Conservation (phyloP, 2,888 invertebrate species). For the Eurois occulta region DNA sequence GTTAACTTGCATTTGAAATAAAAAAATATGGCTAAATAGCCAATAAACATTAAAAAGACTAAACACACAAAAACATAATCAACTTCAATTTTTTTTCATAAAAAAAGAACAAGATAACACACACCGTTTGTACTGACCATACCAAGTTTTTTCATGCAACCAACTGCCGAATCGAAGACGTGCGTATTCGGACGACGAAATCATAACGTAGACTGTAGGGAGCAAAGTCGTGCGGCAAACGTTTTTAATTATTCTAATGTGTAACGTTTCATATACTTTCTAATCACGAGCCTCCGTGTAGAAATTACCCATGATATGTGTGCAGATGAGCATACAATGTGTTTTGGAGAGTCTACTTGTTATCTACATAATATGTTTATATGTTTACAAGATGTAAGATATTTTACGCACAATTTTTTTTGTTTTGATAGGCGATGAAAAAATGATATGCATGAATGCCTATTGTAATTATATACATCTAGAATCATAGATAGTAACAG, state of each 20-base stretch:
- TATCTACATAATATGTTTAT: not conserved
- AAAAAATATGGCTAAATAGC: not conserved
- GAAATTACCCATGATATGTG: conserved; percentile 55
- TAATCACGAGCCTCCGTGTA: conserved; percentile 79
- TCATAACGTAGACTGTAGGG: conserved; percentile 70
- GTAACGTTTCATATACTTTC: conserved; percentile 80
- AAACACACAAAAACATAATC: no score
- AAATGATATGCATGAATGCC: not conserved
- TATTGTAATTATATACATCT: no score
- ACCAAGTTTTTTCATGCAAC: conserved; percentile 69
- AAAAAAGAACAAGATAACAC: not conserved
- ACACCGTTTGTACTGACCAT: conserved; percentile 69
- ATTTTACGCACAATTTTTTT: not conserved
- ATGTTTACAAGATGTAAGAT: not conserved
- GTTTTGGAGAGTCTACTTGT: not conserved
- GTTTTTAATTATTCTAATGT: conserved; percentile 84
- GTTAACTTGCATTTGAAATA: no score
- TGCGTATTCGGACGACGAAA: conserved; percentile 67
- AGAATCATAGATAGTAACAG: no score
- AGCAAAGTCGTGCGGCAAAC: conserved; percentile 81
- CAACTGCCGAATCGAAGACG: conserved; percentile 77
- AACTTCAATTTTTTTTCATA: no score
- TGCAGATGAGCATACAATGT: conserved; percentile 42
- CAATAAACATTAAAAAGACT: no score
- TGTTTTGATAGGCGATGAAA: not conserved